Conservation (phyloP, 2,888 invertebrate species). For the Malthinus flaveolus region DNA sequence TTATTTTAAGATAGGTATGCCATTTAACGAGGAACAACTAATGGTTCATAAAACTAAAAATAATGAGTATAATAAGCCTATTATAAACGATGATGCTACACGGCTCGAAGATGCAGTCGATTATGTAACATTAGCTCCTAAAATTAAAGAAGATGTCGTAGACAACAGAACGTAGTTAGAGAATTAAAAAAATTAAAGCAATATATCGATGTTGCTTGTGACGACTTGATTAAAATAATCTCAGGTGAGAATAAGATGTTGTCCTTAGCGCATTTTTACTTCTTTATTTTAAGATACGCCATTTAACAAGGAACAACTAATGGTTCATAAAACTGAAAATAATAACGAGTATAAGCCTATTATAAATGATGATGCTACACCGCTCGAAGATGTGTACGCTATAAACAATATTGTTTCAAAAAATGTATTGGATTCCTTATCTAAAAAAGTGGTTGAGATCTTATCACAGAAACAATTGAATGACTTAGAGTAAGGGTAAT, state of each 20-base stretch:
- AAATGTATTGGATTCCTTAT: slow-evolving; percentile 35
- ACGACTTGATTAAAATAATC: slow-evolving; percentile 62
- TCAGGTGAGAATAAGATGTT: slow-evolving; percentile 49
- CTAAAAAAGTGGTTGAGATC: slow-evolving; percentile 13
- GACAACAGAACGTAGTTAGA: slow-evolving; percentile 63
- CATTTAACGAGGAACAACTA: slow-evolving; percentile 46
- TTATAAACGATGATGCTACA: slow-evolving; percentile 58
- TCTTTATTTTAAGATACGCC: slow-evolving; percentile 33
- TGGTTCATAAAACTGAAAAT: slow-evolving; percentile 46
- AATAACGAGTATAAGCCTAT: slow-evolving; percentile 55
- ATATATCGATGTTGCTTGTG: slow-evolving; percentile 61
- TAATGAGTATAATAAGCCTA: slow-evolving; percentile 53
- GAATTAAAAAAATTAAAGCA: slow-evolving; percentile 62
- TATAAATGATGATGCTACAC: slow-evolving; percentile 57
- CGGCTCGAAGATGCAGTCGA: slow-evolving; percentile 49
- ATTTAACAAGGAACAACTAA: slow-evolving; percentile 47
- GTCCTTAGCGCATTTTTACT: not conserved
- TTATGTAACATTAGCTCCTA: slow-evolving; percentile 25
- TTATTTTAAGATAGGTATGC: slow-evolving; percentile 34
- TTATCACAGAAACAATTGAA: slow-evolving; percentile 9
- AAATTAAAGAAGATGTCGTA: slow-evolving; percentile 26
- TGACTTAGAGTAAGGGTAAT: not conserved
- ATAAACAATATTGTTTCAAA: slow-evolving; percentile 54
- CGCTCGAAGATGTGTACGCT: slow-evolving; percentile 56
- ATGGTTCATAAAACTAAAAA: slow-evolving; percentile 47